A percentile compares a stretch with the other conserved stretches of the same genome.
phyloP scores from a whole-genome alignment of 1,140 invertebrate genomes.

The Belonocnema kinseyi region DNA sequence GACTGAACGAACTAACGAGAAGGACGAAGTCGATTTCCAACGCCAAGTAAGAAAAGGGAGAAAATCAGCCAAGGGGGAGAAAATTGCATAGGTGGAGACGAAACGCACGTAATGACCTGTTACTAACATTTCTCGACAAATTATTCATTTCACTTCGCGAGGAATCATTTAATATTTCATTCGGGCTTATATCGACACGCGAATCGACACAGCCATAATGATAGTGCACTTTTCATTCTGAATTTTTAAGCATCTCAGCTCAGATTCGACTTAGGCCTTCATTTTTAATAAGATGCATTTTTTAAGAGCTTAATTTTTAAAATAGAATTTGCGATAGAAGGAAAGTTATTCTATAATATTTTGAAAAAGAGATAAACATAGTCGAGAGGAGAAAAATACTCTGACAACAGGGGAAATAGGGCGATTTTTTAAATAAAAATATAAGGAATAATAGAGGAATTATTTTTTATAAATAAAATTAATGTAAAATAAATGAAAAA shows the following conservation, averaged over 20 bases:
- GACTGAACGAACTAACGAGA: conserved; percentile 35
- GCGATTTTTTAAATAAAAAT: no score
- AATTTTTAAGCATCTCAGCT: background rate
- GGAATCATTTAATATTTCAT: background rate
- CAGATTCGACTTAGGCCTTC: background rate
- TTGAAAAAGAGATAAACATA: no score
- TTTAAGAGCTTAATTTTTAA: background rate
- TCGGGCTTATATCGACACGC: background rate
- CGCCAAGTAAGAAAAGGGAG: conserved; percentile 39
- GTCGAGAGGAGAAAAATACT: no score
- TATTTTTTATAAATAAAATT: no score
- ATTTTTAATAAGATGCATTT: background rate
- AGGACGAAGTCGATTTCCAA: conserved; percentile 32
- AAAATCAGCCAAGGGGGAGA: conserved; percentile 25
- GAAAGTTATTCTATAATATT: no score
- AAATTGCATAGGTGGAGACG: background rate
- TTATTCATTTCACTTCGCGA: background rate
- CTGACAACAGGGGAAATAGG: no score
- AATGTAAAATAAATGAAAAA: no score
- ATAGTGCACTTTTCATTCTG: background rate
- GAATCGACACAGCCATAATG: background rate
- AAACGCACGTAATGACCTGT: conserved; percentile 20
- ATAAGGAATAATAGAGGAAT: no score
- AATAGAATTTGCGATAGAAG: no score
- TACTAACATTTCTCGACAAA: conserved; percentile 10